Evolutionary conservation across 2,888 invertebrate genomes (phyloP).

Genomic region (Diaperis boleti): DNA sequence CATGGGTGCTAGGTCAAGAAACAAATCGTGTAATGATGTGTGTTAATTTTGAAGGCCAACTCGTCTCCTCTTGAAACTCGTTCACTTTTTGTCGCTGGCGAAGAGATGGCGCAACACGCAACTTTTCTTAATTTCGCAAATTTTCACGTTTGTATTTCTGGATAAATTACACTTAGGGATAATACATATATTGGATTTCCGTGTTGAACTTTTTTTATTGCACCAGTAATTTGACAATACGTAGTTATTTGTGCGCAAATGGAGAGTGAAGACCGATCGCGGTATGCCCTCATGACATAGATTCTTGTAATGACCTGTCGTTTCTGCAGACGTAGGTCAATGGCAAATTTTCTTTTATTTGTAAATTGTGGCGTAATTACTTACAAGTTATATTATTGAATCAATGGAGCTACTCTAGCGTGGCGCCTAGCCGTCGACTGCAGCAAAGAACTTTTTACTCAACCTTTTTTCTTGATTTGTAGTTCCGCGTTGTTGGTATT

Average conservation of each 20-base stretch:
- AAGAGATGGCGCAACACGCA: neutral
- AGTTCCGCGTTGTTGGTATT: constrained; percentile 5
- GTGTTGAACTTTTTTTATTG: neutral
- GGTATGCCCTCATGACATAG: constrained; percentile 42
- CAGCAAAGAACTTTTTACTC: constrained; percentile 19
- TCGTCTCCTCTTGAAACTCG: constrained; percentile 39
- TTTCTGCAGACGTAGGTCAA: constrained; percentile 40
- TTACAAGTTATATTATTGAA: constrained; percentile 12
- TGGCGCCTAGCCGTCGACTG: constrained; percentile 15
- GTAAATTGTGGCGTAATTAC: constrained; percentile 31
- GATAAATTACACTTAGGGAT: neutral
- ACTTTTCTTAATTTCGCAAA: neutral
- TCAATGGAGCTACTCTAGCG: constrained; percentile 31
- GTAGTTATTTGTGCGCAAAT: too few relatives aligned
- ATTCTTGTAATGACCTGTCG: constrained; percentile 42
- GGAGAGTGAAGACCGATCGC: constrained; percentile 36
- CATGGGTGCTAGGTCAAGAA: constrained; percentile 45
- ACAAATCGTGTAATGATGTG: constrained; percentile 47
- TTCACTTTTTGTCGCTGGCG: neutral
- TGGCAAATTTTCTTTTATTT: constrained; percentile 42
- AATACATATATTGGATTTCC: neutral
- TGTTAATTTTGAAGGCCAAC: constrained; percentile 51
- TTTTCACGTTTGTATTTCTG: neutral
- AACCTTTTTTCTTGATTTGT: constrained; percentile 21
- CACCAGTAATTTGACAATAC: neutral